phyloP scores from a whole-genome alignment of 2,888 invertebrate species.

The Belgica antarctica region DNA sequence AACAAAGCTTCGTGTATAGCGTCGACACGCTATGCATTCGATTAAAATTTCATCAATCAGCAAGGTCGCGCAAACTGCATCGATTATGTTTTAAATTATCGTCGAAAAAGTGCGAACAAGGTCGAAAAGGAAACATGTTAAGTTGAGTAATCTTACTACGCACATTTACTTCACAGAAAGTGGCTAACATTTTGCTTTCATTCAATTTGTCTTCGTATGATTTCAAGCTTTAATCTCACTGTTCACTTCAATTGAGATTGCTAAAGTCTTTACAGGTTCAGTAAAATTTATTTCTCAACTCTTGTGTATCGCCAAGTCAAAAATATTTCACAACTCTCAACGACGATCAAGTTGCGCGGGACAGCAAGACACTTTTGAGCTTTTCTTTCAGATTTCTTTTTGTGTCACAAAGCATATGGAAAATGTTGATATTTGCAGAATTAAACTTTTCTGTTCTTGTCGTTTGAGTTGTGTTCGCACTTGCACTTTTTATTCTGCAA shows the following conservation, averaged over 20 bases:
- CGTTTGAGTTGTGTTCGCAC: no score
- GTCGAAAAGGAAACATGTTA: neutral
- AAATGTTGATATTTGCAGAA: neutral
- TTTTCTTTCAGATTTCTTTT: neutral
- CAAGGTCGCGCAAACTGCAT: neutral
- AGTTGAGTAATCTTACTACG: neutral
- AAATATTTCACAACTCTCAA: neutral
- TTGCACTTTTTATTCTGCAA: no score
- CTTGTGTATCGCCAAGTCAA: neutral
- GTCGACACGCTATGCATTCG: no score
- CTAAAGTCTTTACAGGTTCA: no score
- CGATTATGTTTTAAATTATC: neutral
- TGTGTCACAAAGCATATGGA: neutral
- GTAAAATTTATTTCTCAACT: neutral
- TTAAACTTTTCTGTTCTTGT: no score
- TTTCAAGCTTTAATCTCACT: neutral
- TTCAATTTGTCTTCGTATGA: no score
- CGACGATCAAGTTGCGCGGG: constrained; percentile 7
- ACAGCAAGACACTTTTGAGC: neutral
- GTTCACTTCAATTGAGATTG: no score
- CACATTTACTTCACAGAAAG: constrained; percentile 7
- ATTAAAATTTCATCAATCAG: neutral
- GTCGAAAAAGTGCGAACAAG: neutral
- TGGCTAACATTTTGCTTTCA: constrained; percentile 18
- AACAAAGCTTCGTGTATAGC: no score